Percentiles rank a stretch among this genome's conserved stretches.
Evolutionary conservation across 2,797 vertebrate species (phyloP).

Genomic region (Onychomys torridus): DNA sequence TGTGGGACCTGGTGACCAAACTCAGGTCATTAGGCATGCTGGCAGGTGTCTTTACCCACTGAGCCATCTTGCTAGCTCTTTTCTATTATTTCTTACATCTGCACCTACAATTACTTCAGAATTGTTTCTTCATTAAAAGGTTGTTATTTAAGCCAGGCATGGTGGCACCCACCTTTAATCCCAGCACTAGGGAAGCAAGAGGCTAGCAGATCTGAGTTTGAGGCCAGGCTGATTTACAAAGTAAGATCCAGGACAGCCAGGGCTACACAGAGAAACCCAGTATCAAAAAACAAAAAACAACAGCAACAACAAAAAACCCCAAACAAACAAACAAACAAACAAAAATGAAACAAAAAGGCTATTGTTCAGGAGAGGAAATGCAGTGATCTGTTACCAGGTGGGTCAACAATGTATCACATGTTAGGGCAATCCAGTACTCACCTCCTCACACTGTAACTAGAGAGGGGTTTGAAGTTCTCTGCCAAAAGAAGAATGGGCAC

Average conservation of each 20-base stretch:
- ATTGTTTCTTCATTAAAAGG: neutral
- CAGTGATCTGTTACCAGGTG: neutral
- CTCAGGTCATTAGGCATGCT: neutral
- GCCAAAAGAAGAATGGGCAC: rapidly evolving
- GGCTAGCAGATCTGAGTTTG: neutral
- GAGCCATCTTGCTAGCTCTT: neutral
- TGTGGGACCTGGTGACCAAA: neutral
- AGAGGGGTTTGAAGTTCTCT: neutral
- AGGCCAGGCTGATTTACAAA: neutral
- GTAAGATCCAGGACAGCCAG: neutral
- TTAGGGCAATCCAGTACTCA: rapidly evolving
- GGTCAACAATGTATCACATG: rapidly evolving
- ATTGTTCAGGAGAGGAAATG: neutral
- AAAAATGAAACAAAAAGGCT: neutral
- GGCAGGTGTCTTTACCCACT: neutral
- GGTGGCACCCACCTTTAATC: neutral
- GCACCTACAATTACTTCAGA: neutral
- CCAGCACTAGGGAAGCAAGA: neutral
- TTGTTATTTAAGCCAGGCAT: neutral
- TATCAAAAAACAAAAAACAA: neutral
- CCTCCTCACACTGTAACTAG: neutral
- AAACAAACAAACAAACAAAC: neutral
- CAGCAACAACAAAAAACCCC: neutral
- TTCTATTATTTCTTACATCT: neutral
- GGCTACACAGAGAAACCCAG: neutral